Evolutionary conservation across 1,140 invertebrate species (phyloP).

Genomic region (Berghia stephanieae): DNA sequence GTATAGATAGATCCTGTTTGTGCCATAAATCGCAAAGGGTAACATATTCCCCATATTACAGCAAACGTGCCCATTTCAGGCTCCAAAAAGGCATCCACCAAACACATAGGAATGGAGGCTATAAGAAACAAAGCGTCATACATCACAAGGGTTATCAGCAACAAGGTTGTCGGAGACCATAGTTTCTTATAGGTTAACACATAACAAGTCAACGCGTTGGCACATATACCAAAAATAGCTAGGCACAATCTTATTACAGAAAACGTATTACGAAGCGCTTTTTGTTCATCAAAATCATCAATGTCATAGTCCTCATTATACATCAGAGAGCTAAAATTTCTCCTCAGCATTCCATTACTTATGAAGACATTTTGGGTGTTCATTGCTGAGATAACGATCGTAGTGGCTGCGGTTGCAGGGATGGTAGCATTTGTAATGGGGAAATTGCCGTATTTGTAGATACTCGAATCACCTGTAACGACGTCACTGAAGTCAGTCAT

Average conservation of each 20-base stretch:
- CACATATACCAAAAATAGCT: slow-evolving; percentile 65
- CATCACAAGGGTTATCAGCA: slow-evolving; percentile 48
- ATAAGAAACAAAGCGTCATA: slow-evolving; percentile 66
- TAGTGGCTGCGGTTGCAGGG: not conserved
- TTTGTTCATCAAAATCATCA: slow-evolving; percentile 9
- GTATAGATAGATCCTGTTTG: slow-evolving; percentile 86
- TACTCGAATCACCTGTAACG: no score
- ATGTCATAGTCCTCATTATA: no score
- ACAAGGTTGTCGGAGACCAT: slow-evolving; percentile 45
- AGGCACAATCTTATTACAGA: slow-evolving; percentile 51
- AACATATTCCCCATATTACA: slow-evolving; percentile 69
- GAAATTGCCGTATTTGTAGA: no score
- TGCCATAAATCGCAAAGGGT: slow-evolving; percentile 73
- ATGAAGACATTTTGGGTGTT: no score
- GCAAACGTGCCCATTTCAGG: slow-evolving; percentile 11
- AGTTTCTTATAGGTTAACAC: slow-evolving; percentile 46
- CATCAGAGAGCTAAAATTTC: not conserved
- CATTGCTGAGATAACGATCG: not conserved
- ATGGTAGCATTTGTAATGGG: not conserved
- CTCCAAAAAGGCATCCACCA: not conserved
- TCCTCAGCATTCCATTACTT: not conserved
- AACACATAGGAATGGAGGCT: slow-evolving; percentile 30
- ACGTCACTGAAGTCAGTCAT: no score
- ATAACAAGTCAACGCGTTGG: slow-evolving; percentile 40
- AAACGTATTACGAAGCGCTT: slow-evolving; percentile 14